phyloP scores from a whole-genome alignment of 2,797 vertebrate genomes.

The Euphonia xanthogaster region DNA sequence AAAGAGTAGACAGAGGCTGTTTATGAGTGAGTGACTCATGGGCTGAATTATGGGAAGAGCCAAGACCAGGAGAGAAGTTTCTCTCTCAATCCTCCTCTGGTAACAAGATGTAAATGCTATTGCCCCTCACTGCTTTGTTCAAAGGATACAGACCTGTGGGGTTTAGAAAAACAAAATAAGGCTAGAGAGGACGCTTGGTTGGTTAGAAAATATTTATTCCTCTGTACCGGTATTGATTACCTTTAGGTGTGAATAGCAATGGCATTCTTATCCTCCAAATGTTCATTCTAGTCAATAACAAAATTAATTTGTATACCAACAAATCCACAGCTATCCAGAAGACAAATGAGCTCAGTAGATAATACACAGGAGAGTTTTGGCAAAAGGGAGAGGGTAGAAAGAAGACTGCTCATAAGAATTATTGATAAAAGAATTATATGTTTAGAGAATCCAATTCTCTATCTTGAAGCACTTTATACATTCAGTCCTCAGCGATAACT shows the following conservation, averaged over 20 bases:
- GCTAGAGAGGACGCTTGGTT: neutral
- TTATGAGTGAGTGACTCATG: neutral
- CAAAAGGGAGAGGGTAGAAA: conserved; percentile 18
- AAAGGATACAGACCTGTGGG: neutral
- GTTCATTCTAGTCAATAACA: conserved; percentile 19
- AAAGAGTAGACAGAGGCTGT: neutral
- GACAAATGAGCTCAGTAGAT: neutral
- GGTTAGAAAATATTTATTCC: conserved; percentile 3
- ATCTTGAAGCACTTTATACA: neutral
- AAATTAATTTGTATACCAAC: conserved; percentile 50
- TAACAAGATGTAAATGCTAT: neutral
- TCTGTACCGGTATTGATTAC: conserved; percentile 1
- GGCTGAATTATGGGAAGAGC: neutral
- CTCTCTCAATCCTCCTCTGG: neutral
- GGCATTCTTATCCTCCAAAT: neutral
- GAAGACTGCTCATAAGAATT: conserved; percentile 22
- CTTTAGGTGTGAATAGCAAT: conserved; percentile 38
- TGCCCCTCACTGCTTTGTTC: neutral
- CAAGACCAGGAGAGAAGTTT: neutral
- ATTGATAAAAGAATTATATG: conserved; percentile 60
- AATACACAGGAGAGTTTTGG: neutral
- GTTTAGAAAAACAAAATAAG: neutral
- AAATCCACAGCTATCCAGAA: neutral
- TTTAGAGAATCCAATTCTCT: conserved; percentile 44
- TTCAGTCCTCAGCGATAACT: neutral